Evolutionary conservation across 2,797 vertebrate species (phyloP), one percentile per base, ranked within the genome.

Genomic region (Graptemys geographica): DNA sequence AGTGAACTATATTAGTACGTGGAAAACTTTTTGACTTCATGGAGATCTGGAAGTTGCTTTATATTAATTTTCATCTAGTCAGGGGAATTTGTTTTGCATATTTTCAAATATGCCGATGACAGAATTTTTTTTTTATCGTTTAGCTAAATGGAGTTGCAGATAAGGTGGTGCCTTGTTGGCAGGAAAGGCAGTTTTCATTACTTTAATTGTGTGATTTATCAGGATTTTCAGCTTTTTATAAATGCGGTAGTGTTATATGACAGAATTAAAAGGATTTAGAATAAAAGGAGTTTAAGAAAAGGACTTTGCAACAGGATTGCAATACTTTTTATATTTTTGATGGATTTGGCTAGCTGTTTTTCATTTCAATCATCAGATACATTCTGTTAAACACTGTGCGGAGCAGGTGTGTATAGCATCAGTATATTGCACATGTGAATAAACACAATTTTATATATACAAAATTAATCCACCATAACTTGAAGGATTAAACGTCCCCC

Each of bases 141-240:
- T 96, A 96, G 94, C 97, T 98, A 97, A 97, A 97, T 97, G 92
- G 95, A 97, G 93, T 97, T 97, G 97, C 91, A 94, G 96, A 96
- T 97, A 97, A 98, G 97, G 97, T 97, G 97, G 94, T 97, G 93
- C 96, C 94, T 98, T 81, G 90, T 97, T 98, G 97, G 98, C 98
- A 97, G 97, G 89, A 93, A 97, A 97, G 95, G 92, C 97, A 95
- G 96, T 98, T 98, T 98, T 98, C 98, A 98, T 98, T 98, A 98
- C 97, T 98, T 98, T 98, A 98, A 98, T 98, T 98, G 98, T 98
- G 98, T 95, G 98, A 98, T 98, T 98, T 98, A 98, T 98, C 98
- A 96, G 98, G 98, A 98, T 98, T 98, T 98, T 96, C 98, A 98
- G 98, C 98, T 98, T 98, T 98, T 98, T 97, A 87, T 97, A 98